A percentile compares a stretch with the other conserved stretches of the same genome.
These are phyloP conservation scores for Notechis scutatus DNA, from an alignment of 2,113 vertebrate species.

Conservation along the genomic window DNA sequence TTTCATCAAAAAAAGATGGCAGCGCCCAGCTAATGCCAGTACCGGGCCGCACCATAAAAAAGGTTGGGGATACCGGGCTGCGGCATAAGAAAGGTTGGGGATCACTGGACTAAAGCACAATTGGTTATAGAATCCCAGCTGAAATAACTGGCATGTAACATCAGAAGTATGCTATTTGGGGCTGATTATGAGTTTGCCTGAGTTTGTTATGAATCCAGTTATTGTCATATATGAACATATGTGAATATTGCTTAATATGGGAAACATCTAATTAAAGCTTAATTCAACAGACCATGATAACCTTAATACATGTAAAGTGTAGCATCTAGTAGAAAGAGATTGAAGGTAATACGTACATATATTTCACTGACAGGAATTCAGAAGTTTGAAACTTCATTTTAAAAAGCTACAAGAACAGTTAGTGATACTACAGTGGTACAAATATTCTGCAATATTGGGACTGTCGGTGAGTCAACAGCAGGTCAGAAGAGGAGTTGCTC, in stretches of 20 bases:
- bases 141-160: neutral
- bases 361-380: neutral
- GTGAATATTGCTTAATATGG: neutral
- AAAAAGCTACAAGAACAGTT: neutral
- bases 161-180: neutral
- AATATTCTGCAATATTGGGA: too few relatives aligned
- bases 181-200: neutral
- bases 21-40: too few relatives aligned
- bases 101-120: neutral
- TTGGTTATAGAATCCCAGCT: neutral
- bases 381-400: neutral
- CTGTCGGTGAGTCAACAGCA: too few relatives aligned
- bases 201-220: neutral
- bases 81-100: too few relatives aligned
- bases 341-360: neutral
- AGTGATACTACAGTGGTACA: neutral
- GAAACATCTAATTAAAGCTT: neutral
- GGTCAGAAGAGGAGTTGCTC: too few relatives aligned
- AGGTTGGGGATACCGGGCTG: too few relatives aligned
- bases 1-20: too few relatives aligned
- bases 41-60: too few relatives aligned
- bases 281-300: neutral
- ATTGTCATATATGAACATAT: neutral
- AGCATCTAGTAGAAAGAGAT: neutral
- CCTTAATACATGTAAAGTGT: neutral